Evolutionary conservation across 2,113 vertebrate genomes (phyloP).

Genomic region (Tetrao urogallus): DNA sequence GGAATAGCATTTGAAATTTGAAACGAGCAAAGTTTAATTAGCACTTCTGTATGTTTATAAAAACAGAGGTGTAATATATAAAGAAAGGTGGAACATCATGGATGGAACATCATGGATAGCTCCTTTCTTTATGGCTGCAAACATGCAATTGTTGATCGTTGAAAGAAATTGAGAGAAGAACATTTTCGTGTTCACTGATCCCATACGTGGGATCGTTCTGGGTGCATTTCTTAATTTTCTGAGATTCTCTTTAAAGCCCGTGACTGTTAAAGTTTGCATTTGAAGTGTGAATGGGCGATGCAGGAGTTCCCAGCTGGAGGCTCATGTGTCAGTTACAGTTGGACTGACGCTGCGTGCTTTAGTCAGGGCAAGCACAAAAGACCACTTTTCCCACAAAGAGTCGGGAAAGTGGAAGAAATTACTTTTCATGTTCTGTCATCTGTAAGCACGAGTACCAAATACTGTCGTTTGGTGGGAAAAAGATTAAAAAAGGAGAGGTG

Average conservation of each 20-base stretch:
- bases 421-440: conserved; percentile 31
- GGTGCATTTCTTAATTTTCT: not conserved
- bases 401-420: conserved; percentile 17
- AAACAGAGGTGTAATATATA: not conserved
- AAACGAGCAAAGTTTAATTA: not conserved
- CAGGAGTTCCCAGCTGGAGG: conserved; percentile 33
- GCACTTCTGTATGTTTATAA: accelerated
- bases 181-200: not conserved
- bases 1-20: not conserved
- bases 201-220: not conserved
- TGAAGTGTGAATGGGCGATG: not conserved
- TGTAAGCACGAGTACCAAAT: not conserved
- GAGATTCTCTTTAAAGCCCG: not conserved
- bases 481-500: not conserved
- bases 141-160: not conserved
- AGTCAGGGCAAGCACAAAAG: not conserved
- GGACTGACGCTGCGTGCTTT: not conserved
- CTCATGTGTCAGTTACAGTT: conserved; percentile 31
- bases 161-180: not conserved
- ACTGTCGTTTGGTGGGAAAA: not conserved
- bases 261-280: not conserved
- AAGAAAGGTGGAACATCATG: not conserved
- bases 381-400: conserved; percentile 15
- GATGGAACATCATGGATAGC: not conserved
- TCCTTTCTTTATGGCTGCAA: not conserved